phyloP scores from a whole-genome alignment of 1,140 invertebrate genomes.

The Megalonaias nervosa region DNA sequence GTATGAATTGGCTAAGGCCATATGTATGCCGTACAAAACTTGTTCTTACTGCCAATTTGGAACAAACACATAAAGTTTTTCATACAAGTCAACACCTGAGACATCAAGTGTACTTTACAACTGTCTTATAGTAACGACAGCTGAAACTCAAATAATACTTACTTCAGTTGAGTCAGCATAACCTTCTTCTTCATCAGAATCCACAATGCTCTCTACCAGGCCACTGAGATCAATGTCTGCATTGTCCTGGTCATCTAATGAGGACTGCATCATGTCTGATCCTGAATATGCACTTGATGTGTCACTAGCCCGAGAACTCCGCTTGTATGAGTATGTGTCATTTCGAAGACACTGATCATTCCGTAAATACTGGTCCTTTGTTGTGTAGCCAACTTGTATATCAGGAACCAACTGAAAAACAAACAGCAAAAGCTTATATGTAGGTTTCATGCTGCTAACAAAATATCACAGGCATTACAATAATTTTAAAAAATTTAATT shows the following conservation, averaged over 20 bases:
- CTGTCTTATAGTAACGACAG: too few species aligned
- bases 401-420: slow-evolving; percentile 57
- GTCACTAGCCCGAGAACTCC: slow-evolving; percentile 91
- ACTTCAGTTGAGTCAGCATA: slow-evolving; percentile 91
- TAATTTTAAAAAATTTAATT: too few species aligned
- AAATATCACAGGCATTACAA: too few species aligned
- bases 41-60: too few species aligned
- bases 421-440: slow-evolving; percentile 30
- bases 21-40: too few species aligned
- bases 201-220: slow-evolving; percentile 93
- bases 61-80: too few species aligned
- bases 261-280: slow-evolving; percentile 93
- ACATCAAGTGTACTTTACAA: too few species aligned
- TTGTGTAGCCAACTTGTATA: slow-evolving; percentile 55
- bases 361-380: slow-evolving; percentile 68
- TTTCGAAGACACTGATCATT: slow-evolving; percentile 71
- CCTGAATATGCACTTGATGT: slow-evolving; percentile 95
- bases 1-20: too few species aligned
- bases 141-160: slow-evolving; percentile 13
- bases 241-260: slow-evolving; percentile 79
- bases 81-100: too few species aligned
- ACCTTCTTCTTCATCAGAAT: slow-evolving; percentile 82
- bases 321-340: slow-evolving; percentile 75
- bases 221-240: slow-evolving; percentile 82
- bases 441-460: neutral